Evolutionary conservation across 1,140 invertebrate species (phyloP).

Genomic region (Drosophila ficusphila): DNA sequence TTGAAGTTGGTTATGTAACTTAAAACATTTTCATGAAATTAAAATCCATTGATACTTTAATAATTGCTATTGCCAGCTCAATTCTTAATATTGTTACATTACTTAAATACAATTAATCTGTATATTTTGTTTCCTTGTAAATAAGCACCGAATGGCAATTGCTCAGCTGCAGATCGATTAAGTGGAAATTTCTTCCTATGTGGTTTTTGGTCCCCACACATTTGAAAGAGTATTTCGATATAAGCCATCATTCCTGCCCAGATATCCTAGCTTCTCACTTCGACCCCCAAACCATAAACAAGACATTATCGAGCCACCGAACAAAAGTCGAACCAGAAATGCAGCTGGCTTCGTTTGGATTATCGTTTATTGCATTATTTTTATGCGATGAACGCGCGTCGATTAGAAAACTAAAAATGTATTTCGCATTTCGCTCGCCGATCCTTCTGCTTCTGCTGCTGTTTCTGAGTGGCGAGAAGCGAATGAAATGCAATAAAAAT

Average conservation of each 20-base stretch:
- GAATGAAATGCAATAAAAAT: slow-evolving; percentile 75
- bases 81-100: no score
- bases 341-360: slow-evolving; percentile 65
- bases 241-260: slow-evolving; percentile 13
- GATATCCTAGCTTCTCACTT: neutral
- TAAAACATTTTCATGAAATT: no score
- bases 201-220: neutral
- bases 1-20: no score
- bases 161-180: slow-evolving; percentile 9
- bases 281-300: slow-evolving; percentile 50
- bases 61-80: no score
- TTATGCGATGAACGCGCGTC: slow-evolving; percentile 82
- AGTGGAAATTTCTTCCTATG: neutral
- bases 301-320: slow-evolving; percentile 60
- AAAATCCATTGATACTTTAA: no score
- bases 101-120: no score
- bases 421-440: slow-evolving; percentile 52
- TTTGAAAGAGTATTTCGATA: slow-evolving; percentile 15
- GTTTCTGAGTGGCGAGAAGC: slow-evolving; percentile 60
- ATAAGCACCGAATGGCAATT: neutral
- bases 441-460: neutral
- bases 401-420: slow-evolving; percentile 82
- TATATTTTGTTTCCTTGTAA: neutral
- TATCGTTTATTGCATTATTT: slow-evolving; percentile 82
- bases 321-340: slow-evolving; percentile 58